Conservation (phyloP, 2,888 invertebrate species). For the Desoria tigrina region DNA sequence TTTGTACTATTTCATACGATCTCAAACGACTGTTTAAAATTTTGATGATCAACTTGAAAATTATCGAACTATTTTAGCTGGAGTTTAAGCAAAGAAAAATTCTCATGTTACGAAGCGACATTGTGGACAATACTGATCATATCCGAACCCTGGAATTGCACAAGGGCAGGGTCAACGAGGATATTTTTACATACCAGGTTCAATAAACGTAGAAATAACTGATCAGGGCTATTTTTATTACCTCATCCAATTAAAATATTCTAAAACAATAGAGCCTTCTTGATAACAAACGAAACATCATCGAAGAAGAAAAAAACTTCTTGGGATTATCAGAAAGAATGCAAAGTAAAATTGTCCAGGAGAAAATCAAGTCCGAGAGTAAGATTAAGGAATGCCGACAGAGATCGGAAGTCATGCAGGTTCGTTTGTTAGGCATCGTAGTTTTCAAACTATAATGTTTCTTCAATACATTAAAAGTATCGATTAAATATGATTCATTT, state of each 20-base stretch:
- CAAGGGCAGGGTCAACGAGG: slow-evolving; percentile 26
- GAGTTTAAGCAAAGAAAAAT: slow-evolving; percentile 27
- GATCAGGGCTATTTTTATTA: background rate
- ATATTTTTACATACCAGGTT: slow-evolving; percentile 16
- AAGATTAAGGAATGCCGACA: slow-evolving; percentile 5
- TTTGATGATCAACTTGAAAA: background rate
- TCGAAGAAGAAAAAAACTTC: slow-evolving; percentile 29
- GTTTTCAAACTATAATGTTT: no score
- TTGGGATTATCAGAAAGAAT: slow-evolving; percentile 27
- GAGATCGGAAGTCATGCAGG: slow-evolving; percentile 25
- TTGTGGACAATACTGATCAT: slow-evolving; percentile 30
- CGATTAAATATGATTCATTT: no score
- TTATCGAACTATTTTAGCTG: slow-evolving; percentile 32
- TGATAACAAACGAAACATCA: slow-evolving; percentile 18
- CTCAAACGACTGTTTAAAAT: background rate
- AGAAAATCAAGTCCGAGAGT: slow-evolving; percentile 17
- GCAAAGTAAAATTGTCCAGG: slow-evolving; percentile 29
- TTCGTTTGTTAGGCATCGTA: slow-evolving; percentile 2
- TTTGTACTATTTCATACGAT: background rate
- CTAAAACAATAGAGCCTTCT: slow-evolving; percentile 24
- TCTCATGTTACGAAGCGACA: slow-evolving; percentile 29
- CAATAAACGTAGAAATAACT: background rate
- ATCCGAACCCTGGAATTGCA: slow-evolving; percentile 22
- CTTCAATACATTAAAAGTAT: no score
- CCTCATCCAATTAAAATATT: background rate